phyloP scores from a whole-genome alignment of 2,113 vertebrate species.

The Mirounga angustirostris region DNA sequence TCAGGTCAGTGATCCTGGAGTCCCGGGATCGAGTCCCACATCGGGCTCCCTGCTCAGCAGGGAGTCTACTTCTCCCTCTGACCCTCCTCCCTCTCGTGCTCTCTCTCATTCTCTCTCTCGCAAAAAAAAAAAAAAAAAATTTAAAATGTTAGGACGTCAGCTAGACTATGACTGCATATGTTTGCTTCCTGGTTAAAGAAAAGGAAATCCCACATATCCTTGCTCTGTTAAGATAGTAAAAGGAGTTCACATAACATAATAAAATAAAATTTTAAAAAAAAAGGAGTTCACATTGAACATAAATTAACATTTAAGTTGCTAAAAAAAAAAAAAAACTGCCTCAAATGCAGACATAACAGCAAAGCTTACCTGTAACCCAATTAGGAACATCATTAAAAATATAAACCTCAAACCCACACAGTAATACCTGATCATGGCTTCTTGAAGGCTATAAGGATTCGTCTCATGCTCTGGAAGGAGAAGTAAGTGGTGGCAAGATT shows the following conservation, averaged over 20 bases:
- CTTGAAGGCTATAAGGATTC: background rate
- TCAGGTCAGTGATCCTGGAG: too few relatives aligned
- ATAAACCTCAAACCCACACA: background rate
- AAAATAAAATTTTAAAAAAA: background rate
- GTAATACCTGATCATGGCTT: background rate
- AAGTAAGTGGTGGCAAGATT: background rate
- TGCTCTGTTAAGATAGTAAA: background rate
- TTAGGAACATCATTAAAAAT: background rate
- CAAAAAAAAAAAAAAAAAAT: too few relatives aligned
- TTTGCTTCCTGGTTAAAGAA: conserved; percentile 10
- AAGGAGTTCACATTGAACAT: background rate
- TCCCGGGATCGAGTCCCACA: too few relatives aligned
- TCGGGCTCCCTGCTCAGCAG: too few relatives aligned
- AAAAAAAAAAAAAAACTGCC: background rate
- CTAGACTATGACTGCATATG: background rate
- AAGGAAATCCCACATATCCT: background rate
- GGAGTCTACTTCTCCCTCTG: too few relatives aligned
- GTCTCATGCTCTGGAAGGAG: background rate
- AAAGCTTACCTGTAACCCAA: background rate
- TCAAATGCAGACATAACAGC: background rate
- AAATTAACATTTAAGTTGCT: conserved; percentile 5
- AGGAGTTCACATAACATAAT: background rate
- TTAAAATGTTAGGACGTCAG: background rate
- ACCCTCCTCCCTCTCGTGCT: too few relatives aligned
- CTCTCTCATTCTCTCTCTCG: too few relatives aligned